Conservation (phyloP, 2,888 invertebrate species). For the Dendrolimus houi region DNA sequence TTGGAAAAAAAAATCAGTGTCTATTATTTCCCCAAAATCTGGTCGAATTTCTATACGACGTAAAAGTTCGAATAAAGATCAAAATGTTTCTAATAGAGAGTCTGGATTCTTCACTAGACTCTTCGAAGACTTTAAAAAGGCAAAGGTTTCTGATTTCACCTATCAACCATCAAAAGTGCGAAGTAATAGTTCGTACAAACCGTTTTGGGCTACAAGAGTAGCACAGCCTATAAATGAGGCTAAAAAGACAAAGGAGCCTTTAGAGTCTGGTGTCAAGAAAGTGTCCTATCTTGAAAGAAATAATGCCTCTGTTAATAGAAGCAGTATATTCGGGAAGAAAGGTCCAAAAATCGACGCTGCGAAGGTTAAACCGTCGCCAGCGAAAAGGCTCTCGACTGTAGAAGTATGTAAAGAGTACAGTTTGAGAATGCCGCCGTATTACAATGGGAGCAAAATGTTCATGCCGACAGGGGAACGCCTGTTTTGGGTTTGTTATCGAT, state of each 20-base stretch:
- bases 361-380: constrained; percentile 8
- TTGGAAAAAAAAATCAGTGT: constrained; percentile 53
- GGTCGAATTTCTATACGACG: constrained; percentile 26
- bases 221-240: constrained; percentile 17
- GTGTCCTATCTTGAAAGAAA: constrained; percentile 19
- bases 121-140: constrained; percentile 46
- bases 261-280: constrained; percentile 7
- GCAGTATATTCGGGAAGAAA: constrained; percentile 26
- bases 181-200: constrained; percentile 45
- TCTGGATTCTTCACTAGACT: constrained; percentile 42
- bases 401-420: constrained; percentile 35
- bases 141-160: constrained; percentile 50
- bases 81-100: constrained; percentile 17
- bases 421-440: constrained; percentile 36
- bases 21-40: constrained; percentile 54
- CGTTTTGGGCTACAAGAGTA: constrained; percentile 57
- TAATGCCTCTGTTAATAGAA: constrained; percentile 26
- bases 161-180: constrained; percentile 47
- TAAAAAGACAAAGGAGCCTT: constrained; percentile 7
- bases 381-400: constrained; percentile 30
- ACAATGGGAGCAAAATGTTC: constrained; percentile 53
- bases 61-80: constrained; percentile 5
- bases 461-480: constrained; percentile 60
- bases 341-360: background rate
- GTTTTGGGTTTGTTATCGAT: constrained; percentile 53